Conservation (phyloP, 2,113 vertebrate species). For the Halcyon malimbica region DNA sequence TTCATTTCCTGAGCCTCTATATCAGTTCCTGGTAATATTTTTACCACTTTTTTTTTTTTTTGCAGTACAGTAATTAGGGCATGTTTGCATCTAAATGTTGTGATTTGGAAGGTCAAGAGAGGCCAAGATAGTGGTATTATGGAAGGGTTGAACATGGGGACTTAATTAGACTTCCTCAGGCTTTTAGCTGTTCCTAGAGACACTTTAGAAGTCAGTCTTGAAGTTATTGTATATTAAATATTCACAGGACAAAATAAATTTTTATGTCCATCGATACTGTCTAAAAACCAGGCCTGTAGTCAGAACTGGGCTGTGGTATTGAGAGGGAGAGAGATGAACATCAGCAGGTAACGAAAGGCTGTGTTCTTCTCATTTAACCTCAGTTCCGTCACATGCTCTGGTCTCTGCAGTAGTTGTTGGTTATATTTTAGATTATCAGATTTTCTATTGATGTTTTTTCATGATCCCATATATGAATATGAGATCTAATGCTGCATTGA, state of each 20-base stretch:
- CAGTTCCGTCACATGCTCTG: background rate
- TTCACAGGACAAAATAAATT: background rate
- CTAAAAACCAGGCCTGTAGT: background rate
- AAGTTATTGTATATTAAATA: rapidly evolving
- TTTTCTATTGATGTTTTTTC: background rate
- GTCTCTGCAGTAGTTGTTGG: background rate
- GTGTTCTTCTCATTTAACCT: background rate
- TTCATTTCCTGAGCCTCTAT: background rate
- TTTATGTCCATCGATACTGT: background rate
- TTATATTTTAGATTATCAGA: background rate
- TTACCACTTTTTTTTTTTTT: background rate
- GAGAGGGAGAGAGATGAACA: background rate
- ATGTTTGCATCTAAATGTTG: background rate
- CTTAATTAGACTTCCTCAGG: background rate
- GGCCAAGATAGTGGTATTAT: background rate
- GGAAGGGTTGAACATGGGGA: background rate
- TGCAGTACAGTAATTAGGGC: background rate
- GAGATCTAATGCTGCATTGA: background rate
- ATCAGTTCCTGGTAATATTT: background rate
- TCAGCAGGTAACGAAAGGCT: background rate
- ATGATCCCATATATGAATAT: background rate
- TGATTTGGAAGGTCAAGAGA: background rate
- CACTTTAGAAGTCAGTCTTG: background rate
- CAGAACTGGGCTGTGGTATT: background rate
- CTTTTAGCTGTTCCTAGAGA: background rate